Evolutionary conservation across 2,797 vertebrate species (phyloP).

Genomic region (Ctenopoma multispine): DNA sequence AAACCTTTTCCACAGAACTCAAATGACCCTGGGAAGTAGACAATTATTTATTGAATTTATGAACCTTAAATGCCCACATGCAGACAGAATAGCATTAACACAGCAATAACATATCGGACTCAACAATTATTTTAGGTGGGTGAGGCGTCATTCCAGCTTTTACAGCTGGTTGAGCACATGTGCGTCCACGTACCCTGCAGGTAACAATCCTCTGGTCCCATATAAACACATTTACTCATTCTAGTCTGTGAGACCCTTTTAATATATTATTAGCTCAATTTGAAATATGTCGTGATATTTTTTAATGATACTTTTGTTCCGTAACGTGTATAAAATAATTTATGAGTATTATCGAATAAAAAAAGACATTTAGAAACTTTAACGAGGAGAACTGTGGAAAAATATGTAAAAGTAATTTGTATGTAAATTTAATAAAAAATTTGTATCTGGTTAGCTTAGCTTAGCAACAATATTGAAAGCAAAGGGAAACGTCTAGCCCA

Average conservation of each 20-base stretch:
- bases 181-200: background rate
- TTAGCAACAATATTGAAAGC: too few species aligned
- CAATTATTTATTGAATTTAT: slow-evolving; percentile 13
- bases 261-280: background rate
- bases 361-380: too few species aligned
- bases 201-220: background rate
- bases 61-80: background rate
- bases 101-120: background rate
- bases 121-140: background rate
- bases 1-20: slow-evolving; percentile 1
- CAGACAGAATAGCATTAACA: background rate
- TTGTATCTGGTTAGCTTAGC: too few species aligned
- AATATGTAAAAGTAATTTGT: too few species aligned
- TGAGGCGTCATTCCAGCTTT: background rate
- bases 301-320: background rate
- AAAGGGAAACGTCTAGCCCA: too few species aligned
- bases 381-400: too few species aligned
- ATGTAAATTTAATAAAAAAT: too few species aligned
- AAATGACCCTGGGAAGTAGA: background rate
- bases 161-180: slow-evolving; percentile 5
- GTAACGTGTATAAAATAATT: too few species aligned
- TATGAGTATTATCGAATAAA: too few species aligned
- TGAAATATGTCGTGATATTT: background rate
- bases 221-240: background rate
- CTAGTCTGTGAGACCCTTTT: background rate